Base-by-base conservation (phyloP, 2,113 vertebrate species). In the Phalacrocorax brasilianus region DNA sequence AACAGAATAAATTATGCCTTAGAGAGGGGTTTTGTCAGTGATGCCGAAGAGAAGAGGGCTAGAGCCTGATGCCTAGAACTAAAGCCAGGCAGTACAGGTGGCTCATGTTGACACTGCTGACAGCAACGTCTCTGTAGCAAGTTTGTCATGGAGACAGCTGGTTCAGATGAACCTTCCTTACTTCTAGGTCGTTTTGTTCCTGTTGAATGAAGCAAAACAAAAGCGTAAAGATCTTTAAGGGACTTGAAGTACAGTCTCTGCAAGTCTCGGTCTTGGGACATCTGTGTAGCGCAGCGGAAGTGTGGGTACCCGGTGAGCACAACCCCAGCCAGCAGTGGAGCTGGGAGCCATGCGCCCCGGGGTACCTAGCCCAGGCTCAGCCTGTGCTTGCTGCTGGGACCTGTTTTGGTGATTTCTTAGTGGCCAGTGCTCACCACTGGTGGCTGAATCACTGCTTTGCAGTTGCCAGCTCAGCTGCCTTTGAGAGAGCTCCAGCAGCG, bases 261-360 rank as follows among this genome's bases (percentile, higher is more conserved):
- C 20, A 17, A 26, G 40, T 17, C n/a, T 50, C 1, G 10, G 35
- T 21, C 30, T 50, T 1, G 27, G n/a, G 45, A 18, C 0, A 2
- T 18, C 33, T 18, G 3, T 0, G 0, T 61, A 18, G 40, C 3
- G 1, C 3, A 4, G 33, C 0, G 1, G 38, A 38, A 10, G 1
- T 4, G 7, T 1, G 20, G 23, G 35, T 59, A 27, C 42, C 52
- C 8, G 2, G 35, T 4, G 61, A 47, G 42, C 44, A 17, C 17
- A 17, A 4, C 17, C 6, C 20, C 1, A 8, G 7, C 27, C 30
- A 15, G 52, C 52, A 17, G 58, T 4, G 6, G 7, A 47, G 49
- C 61, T 0, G 1, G 23, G 28, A 82, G 40, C 14, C 0, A 0
- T 7, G 5, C 3, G 8, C 20, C 12, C 1, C 3, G 27, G 0